Evolutionary conservation across 2,113 vertebrate species (phyloP).

Genomic region (Labrus mixtus): DNA sequence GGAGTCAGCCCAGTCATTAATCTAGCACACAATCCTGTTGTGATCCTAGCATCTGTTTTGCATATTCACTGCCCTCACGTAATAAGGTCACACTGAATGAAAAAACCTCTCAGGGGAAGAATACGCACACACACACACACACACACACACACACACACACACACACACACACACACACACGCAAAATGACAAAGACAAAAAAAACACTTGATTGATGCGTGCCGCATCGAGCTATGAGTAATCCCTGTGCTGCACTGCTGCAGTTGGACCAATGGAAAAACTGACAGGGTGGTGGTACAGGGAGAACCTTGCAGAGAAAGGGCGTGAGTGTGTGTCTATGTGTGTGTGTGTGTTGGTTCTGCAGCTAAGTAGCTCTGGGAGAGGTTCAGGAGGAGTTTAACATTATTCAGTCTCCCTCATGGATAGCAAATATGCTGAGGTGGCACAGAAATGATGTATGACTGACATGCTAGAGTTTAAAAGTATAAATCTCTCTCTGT

Average conservation of each 20-base stretch:
- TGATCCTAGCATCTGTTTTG: slow-evolving; percentile 21
- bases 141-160: slow-evolving; percentile 5
- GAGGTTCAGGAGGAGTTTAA: slow-evolving; percentile 48
- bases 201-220: slow-evolving; percentile 31
- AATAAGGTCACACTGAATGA: slow-evolving; percentile 52
- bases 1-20: slow-evolving; percentile 38
- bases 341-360: not conserved
- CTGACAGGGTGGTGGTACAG: slow-evolving; percentile 27
- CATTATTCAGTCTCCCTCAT: slow-evolving; percentile 24
- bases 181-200: not conserved
- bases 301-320: slow-evolving; percentile 41
- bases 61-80: not conserved
- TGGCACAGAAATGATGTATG: slow-evolving; percentile 41
- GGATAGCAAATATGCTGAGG: slow-evolving; percentile 46
- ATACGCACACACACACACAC: not conserved
- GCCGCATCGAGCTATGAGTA: slow-evolving; percentile 17
- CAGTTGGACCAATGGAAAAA: slow-evolving; percentile 23
- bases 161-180: not conserved
- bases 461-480: slow-evolving; percentile 15
- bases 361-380: slow-evolving; percentile 18
- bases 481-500: slow-evolving; percentile 11
- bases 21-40: slow-evolving; percentile 24
- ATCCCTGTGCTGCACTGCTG: slow-evolving; percentile 27
- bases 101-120: not conserved
- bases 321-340: slow-evolving; percentile 10